A percentile compares a stretch with the other conserved stretches of the same genome.
These are phyloP conservation scores for Yponomeuta sedellus DNA, from an alignment of 2,888 invertebrate genomes.

Conservation along the genomic window DNA sequence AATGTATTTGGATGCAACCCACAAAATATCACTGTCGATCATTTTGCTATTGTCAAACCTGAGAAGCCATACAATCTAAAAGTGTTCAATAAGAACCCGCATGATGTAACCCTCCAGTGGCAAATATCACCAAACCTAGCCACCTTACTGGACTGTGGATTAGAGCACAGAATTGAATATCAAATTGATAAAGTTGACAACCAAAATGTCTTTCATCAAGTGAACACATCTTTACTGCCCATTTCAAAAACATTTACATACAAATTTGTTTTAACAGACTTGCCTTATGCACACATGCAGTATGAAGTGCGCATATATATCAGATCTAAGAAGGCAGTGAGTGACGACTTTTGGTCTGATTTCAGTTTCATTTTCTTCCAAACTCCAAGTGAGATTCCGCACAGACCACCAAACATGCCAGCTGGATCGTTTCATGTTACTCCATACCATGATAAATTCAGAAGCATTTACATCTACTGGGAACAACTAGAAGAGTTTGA, in stretches of 20 bases:
- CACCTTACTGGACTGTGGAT: constrained; percentile 47
- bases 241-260: background rate
- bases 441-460: constrained; percentile 49
- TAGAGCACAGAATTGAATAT: constrained; percentile 64
- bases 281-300: constrained; percentile 80
- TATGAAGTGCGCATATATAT: constrained; percentile 82
- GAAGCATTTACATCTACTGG: constrained; percentile 87
- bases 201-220: constrained; percentile 36
- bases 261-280: constrained; percentile 58
- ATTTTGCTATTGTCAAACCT: constrained; percentile 69
- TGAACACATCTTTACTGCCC: constrained; percentile 3
- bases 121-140: constrained; percentile 49
- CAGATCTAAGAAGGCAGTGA: constrained; percentile 26
- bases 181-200: constrained; percentile 68
- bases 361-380: constrained; percentile 76
- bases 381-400: constrained; percentile 79
- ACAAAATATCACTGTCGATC: constrained; percentile 75
- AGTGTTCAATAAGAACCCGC: constrained; percentile 41
- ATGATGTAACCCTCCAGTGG: constrained; percentile 59
- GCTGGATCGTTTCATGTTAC: constrained; percentile 81
- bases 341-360: constrained; percentile 82
- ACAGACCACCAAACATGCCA: constrained; percentile 81
- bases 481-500: constrained; percentile 81
- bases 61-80: constrained; percentile 44
- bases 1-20: constrained; percentile 78